phyloP scores from a whole-genome alignment of 2,113 vertebrate species.

The Mungos mungo region DNA sequence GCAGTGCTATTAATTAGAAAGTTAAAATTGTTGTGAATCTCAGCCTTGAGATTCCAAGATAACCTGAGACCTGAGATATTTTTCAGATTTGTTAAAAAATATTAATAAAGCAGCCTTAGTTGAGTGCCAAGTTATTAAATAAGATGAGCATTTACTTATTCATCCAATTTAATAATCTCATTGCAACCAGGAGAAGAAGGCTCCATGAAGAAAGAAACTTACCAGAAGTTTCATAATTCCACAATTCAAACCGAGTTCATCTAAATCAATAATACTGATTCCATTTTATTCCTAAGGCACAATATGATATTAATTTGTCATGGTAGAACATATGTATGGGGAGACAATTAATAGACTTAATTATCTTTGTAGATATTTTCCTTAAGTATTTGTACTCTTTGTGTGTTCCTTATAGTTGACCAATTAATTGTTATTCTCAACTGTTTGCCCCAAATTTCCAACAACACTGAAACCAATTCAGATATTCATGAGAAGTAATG shows the following conservation, averaged over 20 bases:
- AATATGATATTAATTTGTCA: not conserved
- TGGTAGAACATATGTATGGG: not conserved
- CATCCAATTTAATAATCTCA: not conserved
- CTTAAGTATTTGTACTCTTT: not conserved
- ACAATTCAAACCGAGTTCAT: not conserved
- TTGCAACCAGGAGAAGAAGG: not conserved
- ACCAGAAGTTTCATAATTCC: not conserved
- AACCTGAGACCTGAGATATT: not conserved
- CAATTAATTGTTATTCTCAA: not conserved
- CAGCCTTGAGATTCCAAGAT: not conserved
- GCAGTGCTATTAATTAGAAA: not conserved
- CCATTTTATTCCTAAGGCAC: not conserved
- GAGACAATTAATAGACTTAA: not conserved
- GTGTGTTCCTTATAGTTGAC: not conserved
- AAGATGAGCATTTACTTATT: not conserved
- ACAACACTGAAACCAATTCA: not conserved
- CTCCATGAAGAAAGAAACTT: not conserved
- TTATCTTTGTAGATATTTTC: not conserved
- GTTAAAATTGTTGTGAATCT: not conserved
- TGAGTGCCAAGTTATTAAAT: not conserved
- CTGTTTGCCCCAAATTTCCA: not conserved
- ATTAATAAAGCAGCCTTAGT: not conserved
- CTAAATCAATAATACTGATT: not conserved
- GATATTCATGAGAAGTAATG: not conserved
- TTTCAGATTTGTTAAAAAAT: not conserved